phyloP scores from a whole-genome alignment of 2,888 invertebrate species.

The Phaedon cochleariae region DNA sequence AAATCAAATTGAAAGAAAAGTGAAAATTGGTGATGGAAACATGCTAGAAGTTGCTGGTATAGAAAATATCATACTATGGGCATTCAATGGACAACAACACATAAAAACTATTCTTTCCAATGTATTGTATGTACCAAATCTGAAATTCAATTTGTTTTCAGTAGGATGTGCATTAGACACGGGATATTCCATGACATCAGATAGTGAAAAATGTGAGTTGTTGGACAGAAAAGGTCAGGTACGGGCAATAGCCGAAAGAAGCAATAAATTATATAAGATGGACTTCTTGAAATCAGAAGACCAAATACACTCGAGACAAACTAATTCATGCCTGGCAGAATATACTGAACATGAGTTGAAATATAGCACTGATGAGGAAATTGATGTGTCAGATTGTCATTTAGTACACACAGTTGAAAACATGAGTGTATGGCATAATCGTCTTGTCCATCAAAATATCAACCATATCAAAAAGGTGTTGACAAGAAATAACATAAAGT shows the following conservation, averaged over 20 bases:
- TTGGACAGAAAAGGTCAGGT: conserved; percentile 31
- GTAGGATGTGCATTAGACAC: conserved; percentile 44
- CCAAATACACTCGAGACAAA: background rate
- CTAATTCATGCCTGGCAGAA: background rate
- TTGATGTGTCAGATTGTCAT: conserved; percentile 3
- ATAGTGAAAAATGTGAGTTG: conserved; percentile 37
- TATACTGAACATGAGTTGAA: background rate
- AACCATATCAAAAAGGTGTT: conserved; percentile 23
- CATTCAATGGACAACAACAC: conserved; percentile 43
- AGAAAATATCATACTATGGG: conserved; percentile 9
- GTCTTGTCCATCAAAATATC: conserved; percentile 28
- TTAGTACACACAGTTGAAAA: conserved; percentile 13
- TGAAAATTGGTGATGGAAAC: background rate
- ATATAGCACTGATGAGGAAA: background rate
- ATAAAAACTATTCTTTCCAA: conserved; percentile 31
- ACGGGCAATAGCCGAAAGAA: conserved; percentile 25
- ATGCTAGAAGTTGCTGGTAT: background rate
- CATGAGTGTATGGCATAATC: conserved; percentile 23
- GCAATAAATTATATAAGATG: conserved; percentile 28
- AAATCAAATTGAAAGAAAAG: background rate
- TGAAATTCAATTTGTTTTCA: conserved; percentile 46
- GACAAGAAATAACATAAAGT: conserved; percentile 23
- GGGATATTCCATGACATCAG: conserved; percentile 40
- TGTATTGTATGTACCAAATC: conserved; percentile 38
- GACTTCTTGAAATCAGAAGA: conserved; percentile 7